Conservation (phyloP, 2,888 invertebrate genomes). For the Plagodis dolabraria region DNA sequence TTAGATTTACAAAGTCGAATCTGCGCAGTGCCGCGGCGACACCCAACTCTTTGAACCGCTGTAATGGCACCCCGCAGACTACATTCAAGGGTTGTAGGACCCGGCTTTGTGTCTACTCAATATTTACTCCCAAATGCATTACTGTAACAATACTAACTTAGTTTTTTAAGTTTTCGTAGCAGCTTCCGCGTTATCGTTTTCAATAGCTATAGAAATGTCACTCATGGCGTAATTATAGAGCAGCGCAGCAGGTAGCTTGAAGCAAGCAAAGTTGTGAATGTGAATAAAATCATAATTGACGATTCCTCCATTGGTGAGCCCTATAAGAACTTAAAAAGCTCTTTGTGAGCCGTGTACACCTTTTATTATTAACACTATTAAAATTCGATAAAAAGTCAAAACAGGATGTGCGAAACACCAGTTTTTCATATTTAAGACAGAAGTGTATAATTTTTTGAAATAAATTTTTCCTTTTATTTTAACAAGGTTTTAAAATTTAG, state of each 20-base stretch:
- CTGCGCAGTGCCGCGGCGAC: slow-evolving; percentile 70
- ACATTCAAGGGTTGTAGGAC: slow-evolving; percentile 79
- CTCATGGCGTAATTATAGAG: slow-evolving; percentile 80
- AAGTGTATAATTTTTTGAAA: too few relatives aligned
- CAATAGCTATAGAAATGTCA: slow-evolving; percentile 80
- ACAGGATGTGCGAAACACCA: slow-evolving; percentile 11
- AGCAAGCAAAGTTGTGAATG: slow-evolving; percentile 58
- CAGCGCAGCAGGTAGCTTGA: slow-evolving; percentile 76
- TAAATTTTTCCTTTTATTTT: too few relatives aligned
- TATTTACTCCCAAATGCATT: slow-evolving; percentile 85
- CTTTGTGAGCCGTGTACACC: slow-evolving; percentile 48
- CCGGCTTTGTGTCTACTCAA: slow-evolving; percentile 79
- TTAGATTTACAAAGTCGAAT: slow-evolving; percentile 82
- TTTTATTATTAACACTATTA: slow-evolving; percentile 58
- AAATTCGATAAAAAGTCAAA: slow-evolving; percentile 47
- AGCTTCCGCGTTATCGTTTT: slow-evolving; percentile 85
- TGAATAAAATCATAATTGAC: slow-evolving; percentile 72
- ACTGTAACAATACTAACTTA: slow-evolving; percentile 81
- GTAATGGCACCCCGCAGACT: slow-evolving; percentile 83
- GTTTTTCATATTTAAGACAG: too few relatives aligned
- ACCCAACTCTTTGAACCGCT: slow-evolving; percentile 81
- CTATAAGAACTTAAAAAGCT: slow-evolving; percentile 46
- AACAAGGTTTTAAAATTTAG: background rate
- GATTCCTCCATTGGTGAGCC: slow-evolving; percentile 61
- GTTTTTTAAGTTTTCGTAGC: slow-evolving; percentile 81